phyloP scores from a whole-genome alignment of 37 sponge, comb jelly and placozoan species.

The Diacarnus erythraeanus region DNA sequence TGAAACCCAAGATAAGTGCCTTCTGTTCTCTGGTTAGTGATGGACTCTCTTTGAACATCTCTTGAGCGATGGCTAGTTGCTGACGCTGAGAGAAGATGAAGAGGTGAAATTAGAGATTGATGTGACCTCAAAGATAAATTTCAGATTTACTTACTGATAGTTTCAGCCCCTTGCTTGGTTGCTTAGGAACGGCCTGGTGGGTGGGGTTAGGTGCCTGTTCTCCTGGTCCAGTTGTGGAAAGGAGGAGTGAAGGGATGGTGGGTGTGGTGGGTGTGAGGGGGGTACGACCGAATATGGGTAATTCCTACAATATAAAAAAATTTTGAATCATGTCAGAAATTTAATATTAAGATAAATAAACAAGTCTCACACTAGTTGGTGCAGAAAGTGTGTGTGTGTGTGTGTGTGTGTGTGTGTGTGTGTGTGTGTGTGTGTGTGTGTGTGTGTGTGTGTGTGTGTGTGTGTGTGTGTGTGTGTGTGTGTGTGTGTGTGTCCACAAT shows the following conservation, averaged over 20 bases:
- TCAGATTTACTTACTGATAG: conserved; percentile 24
- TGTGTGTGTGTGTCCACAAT: no score
- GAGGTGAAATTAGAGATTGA: no score
- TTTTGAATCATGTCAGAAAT: no score
- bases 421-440: no score
- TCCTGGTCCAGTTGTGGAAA: conserved; percentile 5
- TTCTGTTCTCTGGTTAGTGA: conserved; percentile 69
- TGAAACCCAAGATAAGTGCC: conserved; percentile 79
- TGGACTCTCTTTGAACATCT: conserved; percentile 87
- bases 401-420: no score
- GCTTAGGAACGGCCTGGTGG: conserved; percentile 24
- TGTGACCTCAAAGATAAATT: no score
- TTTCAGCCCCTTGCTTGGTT: conserved; percentile 52
- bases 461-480: no score
- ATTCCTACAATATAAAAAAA: no score
- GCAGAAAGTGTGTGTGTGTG: no score
- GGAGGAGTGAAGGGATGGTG: conserved; percentile 11
- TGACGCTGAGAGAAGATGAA: conserved; percentile 44
- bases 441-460: no score
- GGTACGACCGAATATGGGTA: not conserved
- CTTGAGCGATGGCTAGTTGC: conserved; percentile 71
- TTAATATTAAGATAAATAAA: no score
- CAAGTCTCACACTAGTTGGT: no score
- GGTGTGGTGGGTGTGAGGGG: conserved; percentile 11
- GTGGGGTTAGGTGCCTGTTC: conserved; percentile 17